A percentile compares a stretch with the other conserved stretches of the same genome.
Conservation (phyloP, 2,797 vertebrate genomes). For the Ptychadena robeensis region DNA sequence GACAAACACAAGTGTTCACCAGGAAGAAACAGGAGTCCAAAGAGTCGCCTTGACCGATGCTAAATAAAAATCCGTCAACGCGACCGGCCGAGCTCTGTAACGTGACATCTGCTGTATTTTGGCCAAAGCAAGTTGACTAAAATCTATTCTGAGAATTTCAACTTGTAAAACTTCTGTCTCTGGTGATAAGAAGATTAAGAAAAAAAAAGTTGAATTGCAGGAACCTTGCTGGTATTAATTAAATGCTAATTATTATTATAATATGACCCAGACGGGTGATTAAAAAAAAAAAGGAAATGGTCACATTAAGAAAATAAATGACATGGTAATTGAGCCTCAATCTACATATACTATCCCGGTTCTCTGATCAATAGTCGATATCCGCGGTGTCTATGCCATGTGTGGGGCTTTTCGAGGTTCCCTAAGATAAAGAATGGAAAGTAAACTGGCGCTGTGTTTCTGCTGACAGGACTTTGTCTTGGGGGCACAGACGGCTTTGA, state of each 20-base stretch:
- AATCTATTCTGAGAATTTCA: background rate
- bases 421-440: slow-evolving; percentile 42
- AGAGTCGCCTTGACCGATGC: background rate
- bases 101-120: background rate
- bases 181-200: background rate
- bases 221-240: background rate
- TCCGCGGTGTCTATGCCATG: background rate
- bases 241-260: background rate
- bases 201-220: background rate
- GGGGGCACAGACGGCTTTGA: slow-evolving; percentile 50
- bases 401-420: slow-evolving; percentile 14
- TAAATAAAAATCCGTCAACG: background rate
- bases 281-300: background rate
- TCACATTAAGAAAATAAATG: background rate
- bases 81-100: background rate
- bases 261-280: background rate
- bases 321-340: background rate
- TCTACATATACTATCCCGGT: background rate
- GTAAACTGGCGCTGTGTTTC: slow-evolving; percentile 45
- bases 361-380: background rate
- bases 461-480: slow-evolving; percentile 62
- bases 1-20: slow-evolving; percentile 34
- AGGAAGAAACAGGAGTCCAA: slow-evolving; percentile 6
- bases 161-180: background rate
- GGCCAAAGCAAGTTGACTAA: background rate